phyloP scores from a whole-genome alignment of 2,797 vertebrate genomes.

The Phrynocephalus guinanensis region DNA sequence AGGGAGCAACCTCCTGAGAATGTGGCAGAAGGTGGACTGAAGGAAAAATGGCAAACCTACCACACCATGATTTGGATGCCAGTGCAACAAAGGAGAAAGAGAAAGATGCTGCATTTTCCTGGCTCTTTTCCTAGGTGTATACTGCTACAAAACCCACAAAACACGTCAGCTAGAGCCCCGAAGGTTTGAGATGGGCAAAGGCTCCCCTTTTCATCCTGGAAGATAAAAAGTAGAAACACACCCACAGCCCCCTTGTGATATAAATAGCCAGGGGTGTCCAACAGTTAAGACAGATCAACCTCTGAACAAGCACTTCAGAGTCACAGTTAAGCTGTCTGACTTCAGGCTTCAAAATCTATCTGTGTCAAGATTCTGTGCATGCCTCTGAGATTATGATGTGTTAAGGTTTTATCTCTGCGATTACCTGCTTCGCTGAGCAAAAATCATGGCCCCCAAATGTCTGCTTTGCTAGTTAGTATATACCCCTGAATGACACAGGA shows the following conservation, averaged over 20 bases:
- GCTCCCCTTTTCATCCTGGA: not conserved
- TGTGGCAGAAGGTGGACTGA: not conserved
- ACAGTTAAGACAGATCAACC: not conserved
- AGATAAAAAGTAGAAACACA: not conserved
- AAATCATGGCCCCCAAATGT: constrained; percentile 32
- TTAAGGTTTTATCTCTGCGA: constrained; percentile 39
- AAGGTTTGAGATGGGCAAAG: not conserved
- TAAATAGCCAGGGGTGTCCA: not conserved
- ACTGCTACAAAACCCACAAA: not conserved
- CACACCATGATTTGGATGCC: not conserved
- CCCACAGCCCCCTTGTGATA: not conserved
- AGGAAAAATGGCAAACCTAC: not conserved
- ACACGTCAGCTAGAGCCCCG: not conserved
- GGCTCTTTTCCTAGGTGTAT: not conserved
- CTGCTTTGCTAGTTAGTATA: not conserved
- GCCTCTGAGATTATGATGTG: constrained; percentile 22
- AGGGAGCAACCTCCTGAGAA: not conserved
- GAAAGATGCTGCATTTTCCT: not conserved
- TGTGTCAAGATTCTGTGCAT: not conserved
- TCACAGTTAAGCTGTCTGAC: not conserved
- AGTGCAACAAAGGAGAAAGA: not conserved
- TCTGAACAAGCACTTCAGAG: not conserved
- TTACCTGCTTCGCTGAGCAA: constrained; percentile 49
- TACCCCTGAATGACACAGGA: not conserved
- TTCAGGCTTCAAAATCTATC: constrained; percentile 1